A percentile compares a stretch with the other conserved stretches of the same genome.
Conservation (phyloP, 1,140 invertebrate genomes). For the Zaprionus nigranus region DNA sequence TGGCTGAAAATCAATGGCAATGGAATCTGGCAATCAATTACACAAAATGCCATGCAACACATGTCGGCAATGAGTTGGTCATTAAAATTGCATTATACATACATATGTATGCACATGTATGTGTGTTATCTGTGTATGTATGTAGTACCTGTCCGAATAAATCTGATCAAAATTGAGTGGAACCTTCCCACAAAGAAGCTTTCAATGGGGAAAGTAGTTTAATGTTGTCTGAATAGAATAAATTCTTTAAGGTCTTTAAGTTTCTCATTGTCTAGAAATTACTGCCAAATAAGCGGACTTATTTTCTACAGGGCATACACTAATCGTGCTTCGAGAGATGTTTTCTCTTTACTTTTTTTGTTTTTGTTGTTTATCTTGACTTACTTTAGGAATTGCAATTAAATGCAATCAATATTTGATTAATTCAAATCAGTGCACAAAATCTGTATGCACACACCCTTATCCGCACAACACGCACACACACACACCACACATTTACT, state of each 20-base stretch:
- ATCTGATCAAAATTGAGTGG: too few relatives aligned
- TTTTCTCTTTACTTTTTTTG: not conserved
- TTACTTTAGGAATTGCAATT: slow-evolving; percentile 37
- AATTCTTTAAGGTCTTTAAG: not conserved
- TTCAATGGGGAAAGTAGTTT: too few relatives aligned
- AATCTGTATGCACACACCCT: slow-evolving; percentile 32
- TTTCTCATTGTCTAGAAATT: not conserved
- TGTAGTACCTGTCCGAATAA: too few relatives aligned
- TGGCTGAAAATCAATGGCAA: not conserved
- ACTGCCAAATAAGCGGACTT: not conserved
- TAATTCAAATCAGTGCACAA: slow-evolving; percentile 50
- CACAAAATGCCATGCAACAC: slow-evolving; percentile 1
- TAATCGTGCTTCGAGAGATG: not conserved
- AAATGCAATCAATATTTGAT: slow-evolving; percentile 58
- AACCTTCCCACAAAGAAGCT: too few relatives aligned
- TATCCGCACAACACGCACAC: too few relatives aligned
- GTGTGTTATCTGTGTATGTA: too few relatives aligned
- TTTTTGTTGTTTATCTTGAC: not conserved
- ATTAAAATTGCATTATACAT: slow-evolving; percentile 4
- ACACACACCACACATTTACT: not conserved
- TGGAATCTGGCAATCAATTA: slow-evolving; percentile 8
- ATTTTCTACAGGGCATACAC: not conserved
- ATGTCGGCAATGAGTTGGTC: not conserved
- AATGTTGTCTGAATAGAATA: not conserved
- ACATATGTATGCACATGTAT: not conserved